phyloP scores from a whole-genome alignment of 2,797 vertebrate genomes.

The Coilia nasus region DNA sequence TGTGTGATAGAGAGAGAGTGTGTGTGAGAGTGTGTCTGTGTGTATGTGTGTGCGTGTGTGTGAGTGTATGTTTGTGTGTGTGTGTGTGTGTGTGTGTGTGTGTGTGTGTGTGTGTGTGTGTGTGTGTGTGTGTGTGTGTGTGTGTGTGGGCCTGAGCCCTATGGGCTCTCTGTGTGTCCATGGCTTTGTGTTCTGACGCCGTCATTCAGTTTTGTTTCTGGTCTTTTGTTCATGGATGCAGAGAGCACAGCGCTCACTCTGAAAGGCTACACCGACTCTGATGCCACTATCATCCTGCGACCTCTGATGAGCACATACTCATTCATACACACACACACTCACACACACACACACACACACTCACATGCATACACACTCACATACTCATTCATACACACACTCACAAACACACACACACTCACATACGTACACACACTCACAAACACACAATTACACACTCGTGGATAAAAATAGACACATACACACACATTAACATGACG shows the following conservation, averaged over 20 bases:
- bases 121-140: too few species aligned
- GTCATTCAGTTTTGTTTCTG: constrained; percentile 36
- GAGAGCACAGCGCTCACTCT: constrained; percentile 36
- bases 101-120: too few species aligned
- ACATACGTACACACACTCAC: constrained; percentile 24
- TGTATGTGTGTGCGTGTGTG: too few species aligned
- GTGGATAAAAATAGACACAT: constrained; percentile 27
- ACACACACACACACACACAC: too few species aligned
- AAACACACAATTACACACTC: constrained; percentile 40
- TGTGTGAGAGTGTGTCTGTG: too few species aligned
- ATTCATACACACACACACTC: neutral
- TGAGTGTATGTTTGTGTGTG: too few species aligned
- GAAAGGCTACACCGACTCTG: constrained; percentile 39
- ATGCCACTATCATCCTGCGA: constrained; percentile 45
- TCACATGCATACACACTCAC: too few species aligned
- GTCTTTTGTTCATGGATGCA: constrained; percentile 37
- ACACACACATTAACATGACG: neutral
- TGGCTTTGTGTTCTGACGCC: constrained; percentile 9
- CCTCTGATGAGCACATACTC: constrained; percentile 40
- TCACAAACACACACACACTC: neutral
- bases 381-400: too few species aligned
- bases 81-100: too few species aligned
- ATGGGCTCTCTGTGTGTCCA: neutral
- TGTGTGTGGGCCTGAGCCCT: neutral
- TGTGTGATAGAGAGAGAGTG: too few species aligned